These are phyloP conservation scores for Cynopterus sphinx DNA, from an alignment of 2,797 vertebrate genomes.

Conservation along the genomic window DNA sequence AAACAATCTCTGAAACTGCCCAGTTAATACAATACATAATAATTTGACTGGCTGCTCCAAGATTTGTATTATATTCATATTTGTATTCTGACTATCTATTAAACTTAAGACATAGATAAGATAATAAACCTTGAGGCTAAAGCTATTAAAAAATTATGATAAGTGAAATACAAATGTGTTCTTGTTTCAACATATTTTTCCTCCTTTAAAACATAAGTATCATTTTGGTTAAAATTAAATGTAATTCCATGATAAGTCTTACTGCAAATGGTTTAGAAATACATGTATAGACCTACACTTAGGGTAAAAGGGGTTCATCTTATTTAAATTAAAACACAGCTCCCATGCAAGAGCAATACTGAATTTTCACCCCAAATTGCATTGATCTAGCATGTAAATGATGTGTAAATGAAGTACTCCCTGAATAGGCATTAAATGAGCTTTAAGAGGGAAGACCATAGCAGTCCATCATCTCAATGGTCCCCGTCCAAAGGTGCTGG, in stretches of 20 bases:
- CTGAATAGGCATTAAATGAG: conserved; percentile 80
- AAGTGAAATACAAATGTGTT: conserved; percentile 30
- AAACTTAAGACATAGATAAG: neutral
- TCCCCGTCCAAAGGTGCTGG: conserved; percentile 79
- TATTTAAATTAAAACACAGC: conserved; percentile 48
- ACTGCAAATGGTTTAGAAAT: conserved; percentile 18
- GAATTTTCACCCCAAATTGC: conserved; percentile 80
- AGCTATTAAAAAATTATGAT: conserved; percentile 28
- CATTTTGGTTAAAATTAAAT: conserved; percentile 21
- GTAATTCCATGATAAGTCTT: neutral
- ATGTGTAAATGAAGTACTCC: conserved; percentile 84
- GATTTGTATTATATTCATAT: neutral
- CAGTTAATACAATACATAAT: neutral
- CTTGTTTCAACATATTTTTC: conserved; percentile 25
- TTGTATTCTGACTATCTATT: neutral
- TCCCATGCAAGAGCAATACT: conserved; percentile 68
- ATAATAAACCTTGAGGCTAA: neutral
- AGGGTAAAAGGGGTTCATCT: neutral
- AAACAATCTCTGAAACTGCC: conserved; percentile 7
- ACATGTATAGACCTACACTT: neutral
- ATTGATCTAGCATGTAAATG: conserved; percentile 79
- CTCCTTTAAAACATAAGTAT: conserved; percentile 33
- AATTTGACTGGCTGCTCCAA: neutral
- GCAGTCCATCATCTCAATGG: conserved; percentile 81
- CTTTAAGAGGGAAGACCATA: conserved; percentile 74